Percentiles rank a stretch among this genome's conserved stretches.
Conservation (phyloP, 2,888 invertebrate species). For the Eledona agricola region DNA sequence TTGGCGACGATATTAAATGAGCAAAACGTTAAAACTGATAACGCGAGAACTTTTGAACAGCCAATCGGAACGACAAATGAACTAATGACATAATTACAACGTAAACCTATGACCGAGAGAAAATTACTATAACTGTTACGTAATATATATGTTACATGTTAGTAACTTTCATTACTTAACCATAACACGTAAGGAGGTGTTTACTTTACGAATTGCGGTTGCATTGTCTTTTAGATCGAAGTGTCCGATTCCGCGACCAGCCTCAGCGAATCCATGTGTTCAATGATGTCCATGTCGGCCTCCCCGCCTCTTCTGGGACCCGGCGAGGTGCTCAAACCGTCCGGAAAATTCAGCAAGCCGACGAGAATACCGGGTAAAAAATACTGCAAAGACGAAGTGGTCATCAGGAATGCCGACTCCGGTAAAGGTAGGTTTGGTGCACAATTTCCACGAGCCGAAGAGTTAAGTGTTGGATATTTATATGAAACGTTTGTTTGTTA, state of each 20-base stretch:
- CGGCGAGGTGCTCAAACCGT: slow-evolving; percentile 86
- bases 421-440: slow-evolving; percentile 80
- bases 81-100: too few species aligned
- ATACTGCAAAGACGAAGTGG: slow-evolving; percentile 92
- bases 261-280: slow-evolving; percentile 64
- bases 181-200: slow-evolving; percentile 3
- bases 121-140: too few species aligned
- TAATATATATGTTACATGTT: too few species aligned
- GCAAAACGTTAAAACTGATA: too few species aligned
- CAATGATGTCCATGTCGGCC: slow-evolving; percentile 66
- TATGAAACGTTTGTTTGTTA: slow-evolving; percentile 20
- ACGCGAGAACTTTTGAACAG: too few species aligned
- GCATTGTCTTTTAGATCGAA: slow-evolving; percentile 51
- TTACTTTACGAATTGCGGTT: background rate
- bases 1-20: too few species aligned
- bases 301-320: slow-evolving; percentile 73
- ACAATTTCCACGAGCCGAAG: background rate
- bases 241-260: slow-evolving; percentile 56
- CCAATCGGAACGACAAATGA: too few species aligned
- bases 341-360: slow-evolving; percentile 88
- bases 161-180: too few species aligned
- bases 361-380: slow-evolving; percentile 92
- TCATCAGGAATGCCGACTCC: slow-evolving; percentile 93
- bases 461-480: slow-evolving; percentile 4
- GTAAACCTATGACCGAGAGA: background rate